A percentile compares a stretch with the other conserved stretches of the same genome.
Evolutionary conservation across 2,888 invertebrate species (phyloP).

Genomic region (Cerastoderma edule): DNA sequence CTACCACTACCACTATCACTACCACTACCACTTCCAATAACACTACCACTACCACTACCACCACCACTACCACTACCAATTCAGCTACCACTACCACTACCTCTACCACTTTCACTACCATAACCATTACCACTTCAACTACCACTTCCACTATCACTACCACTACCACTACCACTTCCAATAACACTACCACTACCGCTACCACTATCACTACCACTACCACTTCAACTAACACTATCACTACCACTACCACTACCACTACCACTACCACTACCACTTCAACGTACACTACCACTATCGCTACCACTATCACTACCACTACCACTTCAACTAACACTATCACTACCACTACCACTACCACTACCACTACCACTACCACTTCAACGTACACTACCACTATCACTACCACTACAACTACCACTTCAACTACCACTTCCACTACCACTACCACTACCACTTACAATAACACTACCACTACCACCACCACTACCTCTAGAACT

Average conservation of each 20-base stretch:
- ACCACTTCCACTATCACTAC: constrained; percentile 16
- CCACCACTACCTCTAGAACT: too few relatives aligned
- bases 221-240: constrained; percentile 17
- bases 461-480: too few relatives aligned
- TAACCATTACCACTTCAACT: too few relatives aligned
- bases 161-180: constrained; percentile 18
- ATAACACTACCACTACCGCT: constrained; percentile 12
- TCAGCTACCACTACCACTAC: neutral
- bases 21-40: neutral
- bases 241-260: constrained; percentile 16
- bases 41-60: constrained; percentile 1
- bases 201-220: constrained; percentile 20
- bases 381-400: constrained; percentile 18
- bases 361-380: neutral
- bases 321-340: constrained; percentile 8
- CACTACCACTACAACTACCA: constrained; percentile 20
- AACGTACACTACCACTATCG: constrained; percentile 21
- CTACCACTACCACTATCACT: neutral
- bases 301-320: constrained; percentile 20
- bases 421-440: constrained; percentile 10
- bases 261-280: constrained; percentile 25
- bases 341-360: constrained; percentile 7
- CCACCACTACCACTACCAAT: neutral
- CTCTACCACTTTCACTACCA: too few relatives aligned
- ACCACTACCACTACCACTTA: too few relatives aligned